These are phyloP conservation scores for Ceratotherium simum DNA, from an alignment of 2,113 vertebrate genomes.

Conservation along the genomic window DNA sequence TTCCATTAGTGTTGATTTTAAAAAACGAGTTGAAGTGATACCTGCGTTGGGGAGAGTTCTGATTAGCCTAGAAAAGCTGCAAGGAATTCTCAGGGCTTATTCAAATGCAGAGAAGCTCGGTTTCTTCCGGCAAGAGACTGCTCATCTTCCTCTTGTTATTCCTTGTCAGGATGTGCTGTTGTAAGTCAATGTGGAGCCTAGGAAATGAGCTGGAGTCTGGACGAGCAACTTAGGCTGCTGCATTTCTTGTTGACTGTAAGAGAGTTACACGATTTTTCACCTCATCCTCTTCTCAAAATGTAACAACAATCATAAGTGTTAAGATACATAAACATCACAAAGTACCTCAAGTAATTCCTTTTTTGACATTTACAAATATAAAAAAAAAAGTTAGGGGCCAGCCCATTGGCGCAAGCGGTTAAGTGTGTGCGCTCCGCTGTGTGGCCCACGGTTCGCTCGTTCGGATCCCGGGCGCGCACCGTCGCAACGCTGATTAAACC, in stretches of 20 bases:
- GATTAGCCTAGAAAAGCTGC: background rate
- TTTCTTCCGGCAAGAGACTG: background rate
- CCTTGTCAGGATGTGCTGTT: background rate
- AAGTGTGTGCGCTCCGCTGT: no score
- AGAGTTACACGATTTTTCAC: background rate
- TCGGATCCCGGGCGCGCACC: no score
- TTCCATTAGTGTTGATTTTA: background rate
- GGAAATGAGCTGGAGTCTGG: background rate
- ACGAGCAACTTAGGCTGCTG: background rate
- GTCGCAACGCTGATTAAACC: no score
- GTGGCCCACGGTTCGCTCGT: no score
- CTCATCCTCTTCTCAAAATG: background rate
- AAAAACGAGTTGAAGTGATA: background rate
- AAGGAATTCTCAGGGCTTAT: background rate
- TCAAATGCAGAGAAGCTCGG: background rate
- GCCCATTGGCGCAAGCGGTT: no score
- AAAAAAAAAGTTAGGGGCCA: background rate
- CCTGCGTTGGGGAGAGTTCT: background rate
- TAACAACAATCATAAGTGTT: background rate
- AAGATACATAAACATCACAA: background rate
- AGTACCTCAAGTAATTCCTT: background rate
- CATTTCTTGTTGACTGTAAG: background rate
- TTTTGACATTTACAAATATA: conserved; percentile 9
- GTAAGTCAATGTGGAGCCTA: background rate
- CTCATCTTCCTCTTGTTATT: background rate